Evolutionary conservation across 1,140 invertebrate species (phyloP), one percentile per base, ranked within the genome.

Genomic region (Aphaenogaster floridana): DNA sequence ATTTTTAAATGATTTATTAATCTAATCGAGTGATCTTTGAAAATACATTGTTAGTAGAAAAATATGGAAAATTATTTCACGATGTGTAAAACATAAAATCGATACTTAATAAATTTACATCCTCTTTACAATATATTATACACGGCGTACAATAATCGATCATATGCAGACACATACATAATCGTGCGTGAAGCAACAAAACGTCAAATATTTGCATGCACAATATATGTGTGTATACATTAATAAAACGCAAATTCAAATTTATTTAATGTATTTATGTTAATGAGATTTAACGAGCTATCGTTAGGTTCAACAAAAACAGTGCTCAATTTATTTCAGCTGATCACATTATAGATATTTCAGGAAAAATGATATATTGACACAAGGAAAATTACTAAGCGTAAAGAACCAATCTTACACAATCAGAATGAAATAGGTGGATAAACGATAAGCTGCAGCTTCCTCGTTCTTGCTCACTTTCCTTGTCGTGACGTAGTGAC

Each of bases 21-120:
- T 59, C 13, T 11, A 21, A 42, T 8, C 13, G 11, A 77, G 1
- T 34, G 17, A 61, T 61, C 3, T n/a, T 57, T 74, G 6, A 13
- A 54, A 54, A n/a, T 9, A 54, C 9, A n/a, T n/a, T 3, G n/a
- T 74, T 36, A 52, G 3, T n/a, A 11, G 50, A 13, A 52, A 36
- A 39, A n/a, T 34, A 57, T 39, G 71, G 15, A 74, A 74, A 54
- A 39, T 39, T 74, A 74, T 54, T 57, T n/a, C 17, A 17, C 21
- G 4, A 42, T 77, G 5, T 57, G 15, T 15, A n/a, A 59, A 77
- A 77, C n/a, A 9, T 1, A 59, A 77, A 61, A 77, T 45, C 39
- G 4, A 61, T 45, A 61, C 11, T 54, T 34, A 9, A 48, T 45
- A 17, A 76, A 28, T 63, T 48, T 78, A 45, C 15, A 52, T 54